These are phyloP conservation scores for Sigmodon hispidus DNA, from an alignment of 2,113 vertebrate species.

Conservation along the genomic window DNA sequence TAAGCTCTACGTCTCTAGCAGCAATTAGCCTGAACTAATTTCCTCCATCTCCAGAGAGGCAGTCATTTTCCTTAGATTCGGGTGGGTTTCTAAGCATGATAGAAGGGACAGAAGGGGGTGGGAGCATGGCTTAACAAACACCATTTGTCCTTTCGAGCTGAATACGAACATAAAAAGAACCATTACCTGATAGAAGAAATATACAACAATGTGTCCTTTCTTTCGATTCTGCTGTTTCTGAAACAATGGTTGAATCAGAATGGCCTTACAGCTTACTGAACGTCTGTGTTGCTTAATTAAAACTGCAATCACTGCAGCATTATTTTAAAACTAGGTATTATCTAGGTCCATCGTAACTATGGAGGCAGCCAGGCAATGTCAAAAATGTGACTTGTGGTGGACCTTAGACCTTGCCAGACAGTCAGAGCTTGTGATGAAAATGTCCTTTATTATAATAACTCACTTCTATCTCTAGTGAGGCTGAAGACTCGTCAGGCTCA, in stretches of 20 bases:
- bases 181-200: slow-evolving; percentile 31
- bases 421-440: neutral
- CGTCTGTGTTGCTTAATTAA: slow-evolving; percentile 54
- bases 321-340: neutral
- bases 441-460: neutral
- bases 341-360: neutral
- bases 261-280: slow-evolving; percentile 35
- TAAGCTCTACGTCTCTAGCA: slow-evolving; percentile 46
- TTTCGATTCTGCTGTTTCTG: slow-evolving; percentile 11
- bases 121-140: neutral
- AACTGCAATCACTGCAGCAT: neutral
- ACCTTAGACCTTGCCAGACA: neutral
- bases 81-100: slow-evolving; percentile 11
- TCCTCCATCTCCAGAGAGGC: slow-evolving; percentile 56
- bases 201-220: neutral
- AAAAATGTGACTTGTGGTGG: neutral
- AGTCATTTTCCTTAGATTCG: slow-evolving; percentile 54
- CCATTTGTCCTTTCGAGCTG: neutral
- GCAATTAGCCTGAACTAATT: slow-evolving; percentile 74
- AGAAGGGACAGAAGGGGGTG: neutral
- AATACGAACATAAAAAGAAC: slow-evolving; percentile 35
- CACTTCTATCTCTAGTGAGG: neutral
- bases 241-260: neutral
- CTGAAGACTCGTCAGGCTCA: neutral
- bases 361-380: neutral